phyloP scores from a whole-genome alignment of 2,113 vertebrate species.

The Albula goreensis region DNA sequence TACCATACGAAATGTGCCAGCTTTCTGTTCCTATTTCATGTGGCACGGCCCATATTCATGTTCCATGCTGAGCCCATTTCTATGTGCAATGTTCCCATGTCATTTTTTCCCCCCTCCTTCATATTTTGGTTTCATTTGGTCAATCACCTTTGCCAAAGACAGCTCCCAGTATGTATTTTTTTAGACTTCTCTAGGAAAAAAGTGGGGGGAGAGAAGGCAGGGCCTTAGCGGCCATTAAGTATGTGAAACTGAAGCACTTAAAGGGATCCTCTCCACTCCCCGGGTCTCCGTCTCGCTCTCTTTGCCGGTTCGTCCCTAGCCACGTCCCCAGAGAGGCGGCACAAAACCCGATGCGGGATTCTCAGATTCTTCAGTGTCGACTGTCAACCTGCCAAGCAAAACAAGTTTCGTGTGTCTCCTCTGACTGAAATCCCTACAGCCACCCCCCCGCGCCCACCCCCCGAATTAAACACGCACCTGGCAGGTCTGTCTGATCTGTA shows the following conservation, averaged over 20 bases:
- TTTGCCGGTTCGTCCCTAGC: not conserved
- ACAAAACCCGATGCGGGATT: not conserved
- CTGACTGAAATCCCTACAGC: not conserved
- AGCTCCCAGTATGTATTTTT: not conserved
- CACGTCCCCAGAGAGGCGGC: not conserved
- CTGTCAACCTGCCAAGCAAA: constrained; percentile 7
- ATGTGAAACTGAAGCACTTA: constrained; percentile 26
- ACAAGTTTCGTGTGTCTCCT: not conserved
- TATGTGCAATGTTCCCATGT: not conserved
- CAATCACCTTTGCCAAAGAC: not conserved
- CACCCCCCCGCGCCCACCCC: not conserved
- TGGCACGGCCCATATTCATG: not conserved
- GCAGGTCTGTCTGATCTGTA: not conserved
- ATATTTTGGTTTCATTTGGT: not conserved
- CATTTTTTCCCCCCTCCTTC: not conserved
- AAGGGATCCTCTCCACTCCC: constrained; percentile 39
- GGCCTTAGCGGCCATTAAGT: not conserved
- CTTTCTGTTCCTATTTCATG: not conserved
- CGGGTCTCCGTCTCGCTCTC: not conserved
- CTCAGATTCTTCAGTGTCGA: not conserved
- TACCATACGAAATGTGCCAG: not conserved
- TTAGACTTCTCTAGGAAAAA: no score
- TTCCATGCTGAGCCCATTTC: not conserved
- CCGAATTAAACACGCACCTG: constrained; percentile 16
- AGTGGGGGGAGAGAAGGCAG: not conserved